Percentiles rank a stretch among this genome's conserved stretches.
phyloP scores from a whole-genome alignment of 92 coral and sea anemone species.

The Galaxea fascicularis region DNA sequence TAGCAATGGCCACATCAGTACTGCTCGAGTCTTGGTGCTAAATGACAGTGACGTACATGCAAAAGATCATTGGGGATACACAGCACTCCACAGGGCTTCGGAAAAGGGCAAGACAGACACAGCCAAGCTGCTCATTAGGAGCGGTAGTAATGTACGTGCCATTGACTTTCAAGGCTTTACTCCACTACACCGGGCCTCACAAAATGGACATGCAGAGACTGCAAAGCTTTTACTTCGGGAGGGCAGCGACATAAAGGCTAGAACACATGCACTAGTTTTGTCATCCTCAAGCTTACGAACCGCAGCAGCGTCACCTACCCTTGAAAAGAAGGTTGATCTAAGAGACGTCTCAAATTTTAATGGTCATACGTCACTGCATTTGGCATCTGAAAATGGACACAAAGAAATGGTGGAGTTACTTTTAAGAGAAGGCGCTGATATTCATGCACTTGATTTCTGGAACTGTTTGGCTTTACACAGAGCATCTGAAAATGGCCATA shows the following conservation, averaged over 20 bases:
- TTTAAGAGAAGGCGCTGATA: slow-evolving; percentile 68
- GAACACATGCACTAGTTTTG: slow-evolving; percentile 41
- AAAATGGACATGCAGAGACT: slow-evolving; percentile 64
- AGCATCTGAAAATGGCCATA: slow-evolving; percentile 79
- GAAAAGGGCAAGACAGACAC: slow-evolving; percentile 77
- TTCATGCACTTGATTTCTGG: slow-evolving; percentile 73
- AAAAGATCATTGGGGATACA: slow-evolving; percentile 71
- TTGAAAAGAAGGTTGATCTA: background rate
- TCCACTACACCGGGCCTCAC: slow-evolving; percentile 76
- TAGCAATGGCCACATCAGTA: slow-evolving; percentile 71
- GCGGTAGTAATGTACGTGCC: slow-evolving; percentile 69
- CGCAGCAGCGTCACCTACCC: background rate
- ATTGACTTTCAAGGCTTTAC: slow-evolving; percentile 63
- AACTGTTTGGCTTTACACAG: slow-evolving; percentile 74
- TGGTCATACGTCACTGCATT: slow-evolving; percentile 75
- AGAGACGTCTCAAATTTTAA: background rate
- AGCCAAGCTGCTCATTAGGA: slow-evolving; percentile 56
- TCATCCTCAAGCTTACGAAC: slow-evolving; percentile 4
- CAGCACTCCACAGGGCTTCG: slow-evolving; percentile 86
- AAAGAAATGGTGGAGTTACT: slow-evolving; percentile 66
- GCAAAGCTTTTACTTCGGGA: slow-evolving; percentile 59
- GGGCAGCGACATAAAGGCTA: slow-evolving; percentile 62
- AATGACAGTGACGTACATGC: slow-evolving; percentile 48
- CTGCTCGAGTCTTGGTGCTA: slow-evolving; percentile 51
- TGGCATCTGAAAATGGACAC: slow-evolving; percentile 82